phyloP scores from a whole-genome alignment of 2,888 invertebrate species.

The Ceratothoa steindachneri region DNA sequence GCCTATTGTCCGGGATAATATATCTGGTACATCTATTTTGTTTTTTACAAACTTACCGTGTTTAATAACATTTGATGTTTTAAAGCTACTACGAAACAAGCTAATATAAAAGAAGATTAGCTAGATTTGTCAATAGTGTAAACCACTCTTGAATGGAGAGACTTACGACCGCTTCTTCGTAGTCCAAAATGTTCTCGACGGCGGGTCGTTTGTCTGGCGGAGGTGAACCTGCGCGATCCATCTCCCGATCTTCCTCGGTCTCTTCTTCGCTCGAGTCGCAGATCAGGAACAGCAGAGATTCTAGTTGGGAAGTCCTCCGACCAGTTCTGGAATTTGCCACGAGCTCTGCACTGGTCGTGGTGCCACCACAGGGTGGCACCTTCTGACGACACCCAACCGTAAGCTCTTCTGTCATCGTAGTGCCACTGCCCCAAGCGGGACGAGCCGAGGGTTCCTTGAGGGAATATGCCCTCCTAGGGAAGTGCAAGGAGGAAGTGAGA shows the following conservation, averaged over 20 bases:
- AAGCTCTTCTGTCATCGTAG: not conserved
- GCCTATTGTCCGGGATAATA: too few relatives aligned
- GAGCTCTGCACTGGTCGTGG: not conserved
- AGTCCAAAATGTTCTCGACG: not conserved
- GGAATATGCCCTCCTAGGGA: not conserved
- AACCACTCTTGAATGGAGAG: too few relatives aligned
- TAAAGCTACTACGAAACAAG: too few relatives aligned
- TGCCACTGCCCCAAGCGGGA: not conserved
- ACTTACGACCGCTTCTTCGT: constrained; percentile 2
- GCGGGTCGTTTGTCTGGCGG: constrained; percentile 1
- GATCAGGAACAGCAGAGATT: not conserved
- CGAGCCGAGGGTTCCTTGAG: not conserved
- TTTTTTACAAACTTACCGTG: too few relatives aligned
- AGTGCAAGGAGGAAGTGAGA: not conserved
- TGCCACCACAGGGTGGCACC: not conserved
- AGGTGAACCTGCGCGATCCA: not conserved
- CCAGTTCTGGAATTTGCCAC: not conserved
- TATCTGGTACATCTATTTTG: too few relatives aligned
- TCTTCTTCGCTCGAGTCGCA: constrained; percentile 9
- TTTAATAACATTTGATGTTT: too few relatives aligned
- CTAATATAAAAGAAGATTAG: too few relatives aligned
- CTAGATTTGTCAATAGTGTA: too few relatives aligned
- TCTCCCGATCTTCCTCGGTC: not conserved
- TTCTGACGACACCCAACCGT: not conserved
- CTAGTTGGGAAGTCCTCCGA: not conserved